Evolutionary conservation across 2,888 invertebrate genomes (phyloP).

Genomic region (Sphecodes monilicornis): DNA sequence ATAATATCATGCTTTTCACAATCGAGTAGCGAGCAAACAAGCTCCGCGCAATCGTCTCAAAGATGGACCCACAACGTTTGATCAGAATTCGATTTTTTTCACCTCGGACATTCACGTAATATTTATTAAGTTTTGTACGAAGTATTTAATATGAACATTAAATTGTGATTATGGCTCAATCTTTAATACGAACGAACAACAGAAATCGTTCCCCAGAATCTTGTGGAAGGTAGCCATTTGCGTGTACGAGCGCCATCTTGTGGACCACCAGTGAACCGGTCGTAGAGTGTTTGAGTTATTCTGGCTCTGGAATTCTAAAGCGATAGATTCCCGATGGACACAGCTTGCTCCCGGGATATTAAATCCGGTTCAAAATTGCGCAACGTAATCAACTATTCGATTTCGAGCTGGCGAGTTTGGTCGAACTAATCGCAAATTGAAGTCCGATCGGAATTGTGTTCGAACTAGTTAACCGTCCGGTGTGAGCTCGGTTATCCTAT

Average conservation of each 20-base stretch:
- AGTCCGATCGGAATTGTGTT: constrained; percentile 40
- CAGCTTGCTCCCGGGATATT: background rate
- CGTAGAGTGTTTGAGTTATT: background rate
- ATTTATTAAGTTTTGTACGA: no score
- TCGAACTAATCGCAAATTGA: constrained; percentile 39
- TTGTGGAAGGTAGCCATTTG: background rate
- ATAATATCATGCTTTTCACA: no score
- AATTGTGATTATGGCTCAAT: background rate
- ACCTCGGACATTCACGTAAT: background rate
- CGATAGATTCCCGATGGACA: background rate
- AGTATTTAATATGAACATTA: background rate
- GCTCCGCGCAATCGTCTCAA: background rate
- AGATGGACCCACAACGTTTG: background rate
- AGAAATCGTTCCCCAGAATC: background rate
- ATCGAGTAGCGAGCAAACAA: constrained; percentile 4
- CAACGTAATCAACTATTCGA: constrained; percentile 25
- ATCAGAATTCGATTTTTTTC: background rate
- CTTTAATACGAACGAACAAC: background rate
- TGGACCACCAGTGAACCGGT: background rate
- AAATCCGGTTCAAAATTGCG: constrained; percentile 13
- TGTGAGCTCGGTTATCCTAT: constrained; percentile 7
- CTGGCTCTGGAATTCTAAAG: constrained; percentile 10
- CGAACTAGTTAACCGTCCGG: constrained; percentile 22
- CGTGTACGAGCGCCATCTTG: background rate
- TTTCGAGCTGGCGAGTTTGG: background rate